Evolutionary conservation across 2,113 vertebrate genomes (phyloP).

Genomic region (Capra hircus): DNA sequence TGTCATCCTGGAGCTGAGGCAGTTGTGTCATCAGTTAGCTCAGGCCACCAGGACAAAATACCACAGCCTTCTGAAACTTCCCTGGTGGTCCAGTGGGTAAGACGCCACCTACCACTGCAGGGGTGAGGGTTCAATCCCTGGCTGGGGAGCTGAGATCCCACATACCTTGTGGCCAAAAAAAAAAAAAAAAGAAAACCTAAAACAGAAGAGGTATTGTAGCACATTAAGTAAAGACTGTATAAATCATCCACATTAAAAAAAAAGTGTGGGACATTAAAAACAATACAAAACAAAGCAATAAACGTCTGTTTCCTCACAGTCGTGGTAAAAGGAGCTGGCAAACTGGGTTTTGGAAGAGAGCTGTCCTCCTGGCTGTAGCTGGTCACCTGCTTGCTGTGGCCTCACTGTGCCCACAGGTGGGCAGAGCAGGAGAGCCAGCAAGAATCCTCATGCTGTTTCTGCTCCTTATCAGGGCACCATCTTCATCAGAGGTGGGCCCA

Average conservation of each 20-base stretch:
- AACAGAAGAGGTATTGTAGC: neutral
- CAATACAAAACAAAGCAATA: neutral
- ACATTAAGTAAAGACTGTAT: neutral
- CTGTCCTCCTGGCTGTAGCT: neutral
- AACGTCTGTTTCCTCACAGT: neutral
- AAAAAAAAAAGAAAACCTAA: accelerated
- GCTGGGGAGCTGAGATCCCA: neutral
- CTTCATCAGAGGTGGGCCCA: neutral
- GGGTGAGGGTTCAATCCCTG: neutral
- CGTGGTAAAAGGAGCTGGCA: neutral
- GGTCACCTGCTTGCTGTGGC: neutral
- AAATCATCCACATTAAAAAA: neutral
- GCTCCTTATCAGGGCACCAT: neutral
- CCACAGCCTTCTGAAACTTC: neutral
- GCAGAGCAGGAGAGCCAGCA: neutral
- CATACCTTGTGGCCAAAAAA: neutral
- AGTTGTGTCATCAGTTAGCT: neutral
- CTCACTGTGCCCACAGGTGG: neutral
- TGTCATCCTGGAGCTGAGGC: neutral
- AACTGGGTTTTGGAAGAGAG: neutral
- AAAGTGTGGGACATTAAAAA: neutral
- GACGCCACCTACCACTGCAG: neutral
- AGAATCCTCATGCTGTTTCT: neutral
- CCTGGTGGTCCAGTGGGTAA: neutral
- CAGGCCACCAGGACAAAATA: neutral